Conservation (phyloP, 1,140 invertebrate genomes). For the Drosophila mauritiana region DNA sequence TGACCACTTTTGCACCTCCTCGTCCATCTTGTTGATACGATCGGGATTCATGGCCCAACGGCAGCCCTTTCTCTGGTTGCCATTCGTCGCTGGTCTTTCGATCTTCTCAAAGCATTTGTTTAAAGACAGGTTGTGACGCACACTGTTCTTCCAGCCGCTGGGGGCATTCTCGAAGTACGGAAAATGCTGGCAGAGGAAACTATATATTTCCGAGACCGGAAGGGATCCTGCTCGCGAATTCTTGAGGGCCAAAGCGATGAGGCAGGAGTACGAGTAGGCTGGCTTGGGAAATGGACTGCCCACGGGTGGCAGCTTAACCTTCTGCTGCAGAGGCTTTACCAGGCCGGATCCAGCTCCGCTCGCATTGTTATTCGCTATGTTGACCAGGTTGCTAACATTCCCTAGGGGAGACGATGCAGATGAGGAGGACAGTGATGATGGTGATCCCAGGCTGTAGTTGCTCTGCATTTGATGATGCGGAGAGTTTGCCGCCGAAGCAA, state of each 20-base stretch:
- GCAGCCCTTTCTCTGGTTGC: conserved; percentile 94
- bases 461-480: conserved; percentile 65
- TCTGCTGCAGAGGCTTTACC: conserved; percentile 85
- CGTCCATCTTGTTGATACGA: conserved; percentile 98
- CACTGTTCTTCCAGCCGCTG: conserved; percentile 99
- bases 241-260: conserved; percentile 98
- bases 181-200: conserved; percentile 99
- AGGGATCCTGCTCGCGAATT: conserved; percentile 97
- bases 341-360: conserved; percentile 19
- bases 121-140: conserved; percentile 96
- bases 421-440: conserved; percentile 50
- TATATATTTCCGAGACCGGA: conserved; percentile 99
- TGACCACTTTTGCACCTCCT: conserved; percentile 98
- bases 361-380: conserved; percentile 40
- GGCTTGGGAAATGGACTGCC: conserved; percentile 96
- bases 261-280: conserved; percentile 98
- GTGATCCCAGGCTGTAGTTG: conserved; percentile 56
- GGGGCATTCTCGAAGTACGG: conserved; percentile 99
- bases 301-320: conserved; percentile 85
- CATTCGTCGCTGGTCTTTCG: conserved; percentile 94
- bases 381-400: conserved; percentile 49
- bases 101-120: conserved; percentile 99
- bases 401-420: conserved; percentile 46
- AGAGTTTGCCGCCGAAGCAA: conserved; percentile 72
- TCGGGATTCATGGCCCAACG: conserved; percentile 98